phyloP scores from a whole-genome alignment of 2,113 vertebrate species.

The Pao palembangensis region DNA sequence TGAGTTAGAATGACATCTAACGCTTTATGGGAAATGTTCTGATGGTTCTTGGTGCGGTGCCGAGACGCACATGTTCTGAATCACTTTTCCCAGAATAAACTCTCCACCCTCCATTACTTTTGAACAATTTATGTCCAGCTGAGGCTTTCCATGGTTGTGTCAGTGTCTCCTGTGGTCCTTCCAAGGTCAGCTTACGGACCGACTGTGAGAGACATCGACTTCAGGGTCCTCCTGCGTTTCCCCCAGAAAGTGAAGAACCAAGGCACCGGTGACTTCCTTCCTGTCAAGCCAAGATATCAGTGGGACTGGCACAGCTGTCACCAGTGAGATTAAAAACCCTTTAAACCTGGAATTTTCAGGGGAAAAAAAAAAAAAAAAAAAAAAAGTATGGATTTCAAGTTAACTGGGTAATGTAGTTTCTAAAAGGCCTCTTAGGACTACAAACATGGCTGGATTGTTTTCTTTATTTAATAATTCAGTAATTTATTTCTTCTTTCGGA shows the following conservation, averaged over 20 bases:
- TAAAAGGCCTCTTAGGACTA: no score
- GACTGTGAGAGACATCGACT: constrained; percentile 71
- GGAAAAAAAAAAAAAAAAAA: not conserved
- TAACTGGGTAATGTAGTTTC: no score
- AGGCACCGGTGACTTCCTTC: constrained; percentile 81
- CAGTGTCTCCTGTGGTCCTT: constrained; percentile 29
- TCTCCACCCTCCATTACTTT: constrained; percentile 40
- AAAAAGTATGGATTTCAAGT: not conserved
- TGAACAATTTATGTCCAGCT: constrained; percentile 9
- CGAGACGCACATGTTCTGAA: constrained; percentile 61
- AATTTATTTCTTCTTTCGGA: no score
- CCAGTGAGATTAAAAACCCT: constrained; percentile 70
- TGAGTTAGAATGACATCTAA: not conserved
- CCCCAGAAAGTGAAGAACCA: constrained; percentile 83
- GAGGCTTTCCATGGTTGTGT: not conserved
- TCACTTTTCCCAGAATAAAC: constrained; percentile 63
- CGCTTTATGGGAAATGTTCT: constrained; percentile 32
- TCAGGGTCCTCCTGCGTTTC: constrained; percentile 80
- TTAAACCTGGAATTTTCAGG: not conserved
- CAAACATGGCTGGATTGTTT: no score
- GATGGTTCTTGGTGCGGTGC: constrained; percentile 41
- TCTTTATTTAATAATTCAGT: no score
- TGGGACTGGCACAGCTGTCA: constrained; percentile 89
- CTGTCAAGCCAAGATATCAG: constrained; percentile 76
- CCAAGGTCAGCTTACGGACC: constrained; percentile 78